Conservation (phyloP, 2,888 invertebrate genomes). For the Dendrolimus houi region DNA sequence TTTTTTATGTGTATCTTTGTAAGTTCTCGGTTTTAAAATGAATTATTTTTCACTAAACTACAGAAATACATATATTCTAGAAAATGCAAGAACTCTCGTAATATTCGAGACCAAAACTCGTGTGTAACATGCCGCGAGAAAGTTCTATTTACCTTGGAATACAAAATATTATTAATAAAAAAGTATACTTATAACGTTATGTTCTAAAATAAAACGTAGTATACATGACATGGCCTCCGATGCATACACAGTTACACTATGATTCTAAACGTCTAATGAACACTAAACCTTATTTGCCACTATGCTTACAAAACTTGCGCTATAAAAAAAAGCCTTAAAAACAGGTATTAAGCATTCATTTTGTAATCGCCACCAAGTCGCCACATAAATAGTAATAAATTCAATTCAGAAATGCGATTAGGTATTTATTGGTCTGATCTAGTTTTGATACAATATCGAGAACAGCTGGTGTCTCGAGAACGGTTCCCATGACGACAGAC, state of each 20-base stretch:
- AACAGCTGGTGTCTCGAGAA: constrained; percentile 37
- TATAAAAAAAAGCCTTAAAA: background rate
- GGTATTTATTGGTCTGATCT: constrained; percentile 58
- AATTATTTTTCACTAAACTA: too few species aligned
- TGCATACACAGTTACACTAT: too few species aligned
- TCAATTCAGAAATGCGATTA: constrained; percentile 51
- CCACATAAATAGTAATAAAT: constrained; percentile 42
- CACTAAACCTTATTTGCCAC: background rate
- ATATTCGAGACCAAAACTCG: too few species aligned
- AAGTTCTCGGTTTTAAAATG: too few species aligned
- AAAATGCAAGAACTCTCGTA: too few species aligned
- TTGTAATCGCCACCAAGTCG: constrained; percentile 31
- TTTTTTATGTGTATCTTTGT: too few species aligned
- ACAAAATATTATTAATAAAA: background rate
- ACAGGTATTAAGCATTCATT: constrained; percentile 15
- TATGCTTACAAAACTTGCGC: background rate
- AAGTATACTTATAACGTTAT: too few species aligned
- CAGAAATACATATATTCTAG: too few species aligned
- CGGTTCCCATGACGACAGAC: constrained; percentile 39
- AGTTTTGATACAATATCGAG: constrained; percentile 40
- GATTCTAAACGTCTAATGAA: background rate
- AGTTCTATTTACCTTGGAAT: too few species aligned
- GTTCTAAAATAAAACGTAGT: too few species aligned
- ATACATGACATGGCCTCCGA: too few species aligned
- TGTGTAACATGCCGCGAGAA: too few species aligned